phyloP scores from a whole-genome alignment of 2,888 invertebrate species.

The Urechis unicinctus region DNA sequence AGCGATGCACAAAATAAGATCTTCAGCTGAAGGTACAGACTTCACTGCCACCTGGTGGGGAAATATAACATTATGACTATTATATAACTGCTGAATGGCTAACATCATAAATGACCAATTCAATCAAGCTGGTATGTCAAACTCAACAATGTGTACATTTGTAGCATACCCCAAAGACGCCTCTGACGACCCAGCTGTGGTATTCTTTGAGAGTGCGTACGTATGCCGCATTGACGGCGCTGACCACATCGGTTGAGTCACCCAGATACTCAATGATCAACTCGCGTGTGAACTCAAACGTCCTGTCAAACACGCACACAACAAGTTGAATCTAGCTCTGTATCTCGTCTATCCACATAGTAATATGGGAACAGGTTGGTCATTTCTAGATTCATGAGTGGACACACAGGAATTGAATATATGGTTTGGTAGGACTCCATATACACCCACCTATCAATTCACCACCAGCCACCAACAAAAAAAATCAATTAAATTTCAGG shows the following conservation, averaged over 20 bases:
- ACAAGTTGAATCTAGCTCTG: too few species aligned
- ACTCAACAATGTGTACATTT: too few species aligned
- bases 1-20: slow-evolving; percentile 29
- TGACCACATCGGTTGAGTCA: slow-evolving; percentile 30
- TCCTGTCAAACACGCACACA: too few species aligned
- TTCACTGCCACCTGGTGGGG: slow-evolving; percentile 37
- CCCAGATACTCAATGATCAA: slow-evolving; percentile 35
- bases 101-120: neutral
- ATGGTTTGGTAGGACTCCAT: neutral
- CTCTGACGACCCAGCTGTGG: slow-evolving; percentile 49
- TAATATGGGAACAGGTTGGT: too few species aligned
- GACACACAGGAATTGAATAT: too few species aligned
- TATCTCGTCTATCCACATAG: too few species aligned
- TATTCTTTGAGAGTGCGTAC: slow-evolving; percentile 40
- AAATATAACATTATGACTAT: too few species aligned
- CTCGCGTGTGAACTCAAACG: slow-evolving; percentile 43
- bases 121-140: neutral
- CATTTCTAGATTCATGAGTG: too few species aligned
- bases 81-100: neutral
- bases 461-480: neutral
- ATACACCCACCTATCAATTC: too few species aligned
- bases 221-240: slow-evolving; percentile 42
- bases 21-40: slow-evolving; percentile 33
- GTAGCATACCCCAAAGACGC: slow-evolving; percentile 47
- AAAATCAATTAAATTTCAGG: neutral